Evolutionary conservation across 2,113 vertebrate species (phyloP).

Genomic region (Martes martes): DNA sequence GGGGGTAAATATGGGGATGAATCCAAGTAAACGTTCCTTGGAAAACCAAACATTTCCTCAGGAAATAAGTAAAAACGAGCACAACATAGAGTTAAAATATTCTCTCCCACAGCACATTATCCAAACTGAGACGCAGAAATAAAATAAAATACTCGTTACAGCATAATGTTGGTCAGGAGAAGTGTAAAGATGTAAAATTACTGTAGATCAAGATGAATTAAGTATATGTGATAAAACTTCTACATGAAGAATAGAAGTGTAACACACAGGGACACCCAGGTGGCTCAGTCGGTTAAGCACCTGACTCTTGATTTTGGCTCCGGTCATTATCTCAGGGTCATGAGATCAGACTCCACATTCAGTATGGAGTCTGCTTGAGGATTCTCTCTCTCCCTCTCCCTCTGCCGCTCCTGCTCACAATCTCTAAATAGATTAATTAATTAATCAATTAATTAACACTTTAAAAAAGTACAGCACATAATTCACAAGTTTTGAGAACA

Average conservation of each 20-base stretch:
- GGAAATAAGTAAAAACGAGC: background rate
- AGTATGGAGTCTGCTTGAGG: background rate
- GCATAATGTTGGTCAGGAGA: background rate
- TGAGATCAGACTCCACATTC: background rate
- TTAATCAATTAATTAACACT: background rate
- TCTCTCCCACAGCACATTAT: background rate
- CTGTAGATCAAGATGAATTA: background rate
- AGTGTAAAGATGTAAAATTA: background rate
- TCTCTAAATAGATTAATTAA: background rate
- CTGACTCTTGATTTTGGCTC: background rate
- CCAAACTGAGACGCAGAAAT: background rate
- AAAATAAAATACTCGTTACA: background rate
- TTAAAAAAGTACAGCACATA: background rate
- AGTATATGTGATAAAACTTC: background rate
- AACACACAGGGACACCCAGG: background rate
- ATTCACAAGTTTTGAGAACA: background rate
- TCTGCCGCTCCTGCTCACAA: background rate
- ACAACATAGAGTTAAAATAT: background rate
- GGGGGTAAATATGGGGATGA: background rate
- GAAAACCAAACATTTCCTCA: background rate
- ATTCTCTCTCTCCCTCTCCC: background rate
- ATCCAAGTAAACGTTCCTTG: background rate
- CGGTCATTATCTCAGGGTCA: background rate
- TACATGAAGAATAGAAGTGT: background rate
- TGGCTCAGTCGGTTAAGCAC: background rate